A percentile compares a stretch with the other conserved stretches of the same genome.
These are phyloP conservation scores for Boloria selene DNA, from an alignment of 2,888 invertebrate genomes.

Conservation along the genomic window DNA sequence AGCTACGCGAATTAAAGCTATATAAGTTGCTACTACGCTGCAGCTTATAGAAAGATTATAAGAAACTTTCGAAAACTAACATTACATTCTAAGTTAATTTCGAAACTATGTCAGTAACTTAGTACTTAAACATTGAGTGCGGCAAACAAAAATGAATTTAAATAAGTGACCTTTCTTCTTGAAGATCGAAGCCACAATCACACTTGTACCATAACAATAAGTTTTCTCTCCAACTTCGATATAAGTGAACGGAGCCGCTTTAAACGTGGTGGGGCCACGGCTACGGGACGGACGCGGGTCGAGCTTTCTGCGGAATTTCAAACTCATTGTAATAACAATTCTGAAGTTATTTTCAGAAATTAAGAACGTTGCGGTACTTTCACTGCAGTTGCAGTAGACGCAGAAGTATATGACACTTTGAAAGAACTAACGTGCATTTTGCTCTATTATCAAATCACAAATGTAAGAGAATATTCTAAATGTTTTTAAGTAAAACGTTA, in stretches of 20 bases:
- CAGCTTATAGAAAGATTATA: no score
- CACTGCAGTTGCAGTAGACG: constrained; percentile 7
- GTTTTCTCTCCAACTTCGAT: constrained; percentile 5
- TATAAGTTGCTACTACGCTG: no score
- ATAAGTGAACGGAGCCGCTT: constrained; percentile 1
- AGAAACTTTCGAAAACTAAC: no score
- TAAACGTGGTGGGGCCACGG: no score
- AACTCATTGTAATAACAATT: constrained; percentile 31
- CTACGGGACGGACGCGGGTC: constrained; percentile 12
- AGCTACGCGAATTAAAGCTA: no score
- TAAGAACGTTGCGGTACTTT: constrained; percentile 18
- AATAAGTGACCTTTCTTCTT: neutral
- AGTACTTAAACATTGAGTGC: no score
- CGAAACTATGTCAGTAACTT: no score
- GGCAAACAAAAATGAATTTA: neutral
- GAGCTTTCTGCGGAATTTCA: constrained; percentile 18
- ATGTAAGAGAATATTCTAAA: no score
- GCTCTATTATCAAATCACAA: no score
- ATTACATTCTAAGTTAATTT: no score
- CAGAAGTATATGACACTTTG: constrained; percentile 22
- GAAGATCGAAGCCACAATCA: neutral
- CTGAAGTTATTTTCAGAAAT: constrained; percentile 24
- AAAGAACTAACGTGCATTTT: constrained; percentile 5
- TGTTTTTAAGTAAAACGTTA: no score
- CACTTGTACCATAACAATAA: constrained; percentile 8